Evolutionary conservation across 2,797 vertebrate genomes (phyloP), one percentile per base, ranked within the genome.

Genomic region (Geotria australis): DNA sequence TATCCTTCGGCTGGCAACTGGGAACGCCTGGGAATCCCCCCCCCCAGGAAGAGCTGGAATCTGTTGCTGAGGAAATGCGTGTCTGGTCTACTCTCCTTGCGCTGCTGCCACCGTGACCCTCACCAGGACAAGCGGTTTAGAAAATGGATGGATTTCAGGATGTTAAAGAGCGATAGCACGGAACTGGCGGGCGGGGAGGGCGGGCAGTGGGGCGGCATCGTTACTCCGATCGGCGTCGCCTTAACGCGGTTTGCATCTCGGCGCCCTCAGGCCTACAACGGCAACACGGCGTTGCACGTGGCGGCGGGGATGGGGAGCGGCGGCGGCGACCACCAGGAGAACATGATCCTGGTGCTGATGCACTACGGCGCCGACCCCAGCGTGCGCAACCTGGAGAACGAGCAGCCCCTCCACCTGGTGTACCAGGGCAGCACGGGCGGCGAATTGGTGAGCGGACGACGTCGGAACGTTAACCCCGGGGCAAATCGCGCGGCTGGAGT

Each of bases 281-380:
- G 84, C 24, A 81, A 89, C 71, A 89, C 83, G 0, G 81, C 80
- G 9, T 71, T 89, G 60, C 84, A 91, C 70, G 86, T 88, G 82
- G 84, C 82, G 0, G 81, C 84, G 0, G 81, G 82, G 58, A 74
- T 91, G 51, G 24, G 24, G 24, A 38, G 38, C 24, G 24, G 24
- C 24, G 24, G 72, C 6, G 75, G 71, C 61, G 71, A 64, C 1
- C 64, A 72, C 59, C 83, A 85, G 63, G 74, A 77, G 62, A 73
- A 78, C 56, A 77, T 86, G 9, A 72, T 88, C 62, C 72, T 66
- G 47, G 66, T 77, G 58, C 72, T 91, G 60, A 70, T 88, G 62
- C 66, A 65, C n/a, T 67, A 63, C 48, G 81, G 82, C 46, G 82
- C 77, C 0, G 83, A 91, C 64, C 77, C 83, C 10, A 78, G 79